Base-by-base conservation (phyloP, 2,888 invertebrate species). In the Sceliomorpha sp. region DNA sequence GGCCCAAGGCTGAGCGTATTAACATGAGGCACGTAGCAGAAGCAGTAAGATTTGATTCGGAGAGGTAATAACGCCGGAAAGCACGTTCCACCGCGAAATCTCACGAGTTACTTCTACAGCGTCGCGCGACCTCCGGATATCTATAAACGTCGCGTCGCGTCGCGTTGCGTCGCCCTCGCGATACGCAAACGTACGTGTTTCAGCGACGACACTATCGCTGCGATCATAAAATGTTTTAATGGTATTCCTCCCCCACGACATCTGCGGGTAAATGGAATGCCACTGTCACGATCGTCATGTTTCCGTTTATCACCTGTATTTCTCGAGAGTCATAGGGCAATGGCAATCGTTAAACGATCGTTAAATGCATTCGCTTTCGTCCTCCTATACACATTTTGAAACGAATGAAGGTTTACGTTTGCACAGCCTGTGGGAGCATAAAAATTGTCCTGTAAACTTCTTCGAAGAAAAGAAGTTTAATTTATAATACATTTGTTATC, bases 31-130 rank as follows among this genome's bases (percentile, higher is more conserved):
- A 80, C 77, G 79, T 82, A 77, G 45, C 20, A 20, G 17, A 63
- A 59, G 72, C 72, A 59, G 73, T 64, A 75, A 70, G 79, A 82
- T 83, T 82, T 82, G 76, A 81, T 82, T 78, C 71, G 76, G 62
- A 73, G 74, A 62, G 76, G 77, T 77, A 82, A 81, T 81, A 83
- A 83, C 74, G 73, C 62, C 70, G 69, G 68, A 53, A 74, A 73
- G 74, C 81, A 81, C 81, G 82, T 77, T 73, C 74, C 39, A 51
- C 60, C 44, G 72, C 66, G 70, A 75, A 78, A 77, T 69, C 75
- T 77, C 72, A 59, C 59, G 70, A 75, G 69, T 73, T 72, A 67
- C 66, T 72, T 72, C 75, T 78, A 73, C 47, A 50, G 36, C 13
- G 40, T 34, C 34, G 20, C 20, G 42, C 32, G 40, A 40, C 26